Evolutionary conservation across 2,797 vertebrate species (phyloP), one percentile per base, ranked within the genome.

Genomic region (Lateolabrax maculatus): DNA sequence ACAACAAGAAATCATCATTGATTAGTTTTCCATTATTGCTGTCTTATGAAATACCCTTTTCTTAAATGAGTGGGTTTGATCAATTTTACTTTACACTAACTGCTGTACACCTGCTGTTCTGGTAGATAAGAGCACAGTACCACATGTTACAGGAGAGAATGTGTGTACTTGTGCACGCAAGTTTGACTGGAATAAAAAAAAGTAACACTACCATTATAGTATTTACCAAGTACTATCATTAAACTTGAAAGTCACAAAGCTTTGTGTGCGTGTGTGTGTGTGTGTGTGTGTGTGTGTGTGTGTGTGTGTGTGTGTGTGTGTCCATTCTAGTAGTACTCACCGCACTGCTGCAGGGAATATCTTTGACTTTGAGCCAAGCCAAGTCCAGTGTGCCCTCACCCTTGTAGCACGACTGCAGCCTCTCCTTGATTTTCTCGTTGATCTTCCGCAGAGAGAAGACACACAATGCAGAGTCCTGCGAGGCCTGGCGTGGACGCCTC

Each of bases 301-400:
- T 12, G 12, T 6, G 23, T 8, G 7, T 44, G 18, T 43, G 41
- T n/a, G 43, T 55, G 5, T 29, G 21, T n/a, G 37, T 31, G 49
- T 52, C 41, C 12, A 15, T 68, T 27, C 1, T 39, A n/a, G 8
- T 65, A 5, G 23, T 74, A 97, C 98, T 97, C 94, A 99, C 98
- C 94, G 98, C 98, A 0, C 97, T 98, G 95, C 98, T 98, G 95
- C 98, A 99, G 85, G 95, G 96, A 84, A 99, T 98, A 79, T 99
- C 98, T 94, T 99, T 99, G 90, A 99, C 98, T 93, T 99, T 99
- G 74, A 99, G 97, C 98, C 98, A 99, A 82, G 98, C 98, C 93
- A 99, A 94, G 84, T 99, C 98, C 91, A 99, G 92, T 0, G 97
- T 99, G 64, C 98, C 98, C 87, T 99, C 97, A 0, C 98, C 98